Conservation (phyloP, 1,140 invertebrate genomes). For the Drosophila rufa region DNA sequence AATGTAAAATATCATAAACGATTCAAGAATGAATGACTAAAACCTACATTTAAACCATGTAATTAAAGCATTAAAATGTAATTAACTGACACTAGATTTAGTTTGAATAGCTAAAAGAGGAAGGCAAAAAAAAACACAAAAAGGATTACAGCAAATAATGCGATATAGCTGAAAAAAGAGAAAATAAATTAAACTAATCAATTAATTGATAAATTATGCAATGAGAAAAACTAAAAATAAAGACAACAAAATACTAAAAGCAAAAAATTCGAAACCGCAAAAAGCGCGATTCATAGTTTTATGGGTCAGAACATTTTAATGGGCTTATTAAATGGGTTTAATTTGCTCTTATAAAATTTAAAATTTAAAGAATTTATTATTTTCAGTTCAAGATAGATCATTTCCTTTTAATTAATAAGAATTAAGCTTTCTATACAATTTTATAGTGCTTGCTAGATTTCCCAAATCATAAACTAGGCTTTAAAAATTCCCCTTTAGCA, state of each 20-base stretch:
- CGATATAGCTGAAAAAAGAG: slow-evolving; percentile 48
- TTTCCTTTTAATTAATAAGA: no score
- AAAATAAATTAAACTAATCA: slow-evolving; percentile 61
- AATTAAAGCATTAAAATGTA: slow-evolving; percentile 79
- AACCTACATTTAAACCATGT: slow-evolving; percentile 68
- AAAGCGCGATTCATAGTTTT: slow-evolving; percentile 1
- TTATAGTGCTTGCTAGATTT: neutral
- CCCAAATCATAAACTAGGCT: neutral
- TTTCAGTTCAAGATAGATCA: neutral
- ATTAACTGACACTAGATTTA: slow-evolving; percentile 76
- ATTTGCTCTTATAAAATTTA: no score
- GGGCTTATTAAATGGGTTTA: neutral
- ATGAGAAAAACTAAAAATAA: slow-evolving; percentile 70
- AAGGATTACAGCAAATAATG: slow-evolving; percentile 57
- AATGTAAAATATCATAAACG: slow-evolving; percentile 84
- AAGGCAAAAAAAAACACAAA: slow-evolving; percentile 33
- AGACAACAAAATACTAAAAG: slow-evolving; percentile 60
- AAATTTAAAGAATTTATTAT: neutral
- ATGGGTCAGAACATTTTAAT: neutral
- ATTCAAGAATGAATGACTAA: slow-evolving; percentile 50
- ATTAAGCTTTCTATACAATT: neutral
- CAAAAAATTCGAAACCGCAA: slow-evolving; percentile 16
- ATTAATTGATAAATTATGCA: slow-evolving; percentile 78
- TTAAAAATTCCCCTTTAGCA: neutral
- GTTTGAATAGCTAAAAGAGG: slow-evolving; percentile 69